Conservation (phyloP, 2,888 invertebrate species). For the Girardia tigrina region DNA sequence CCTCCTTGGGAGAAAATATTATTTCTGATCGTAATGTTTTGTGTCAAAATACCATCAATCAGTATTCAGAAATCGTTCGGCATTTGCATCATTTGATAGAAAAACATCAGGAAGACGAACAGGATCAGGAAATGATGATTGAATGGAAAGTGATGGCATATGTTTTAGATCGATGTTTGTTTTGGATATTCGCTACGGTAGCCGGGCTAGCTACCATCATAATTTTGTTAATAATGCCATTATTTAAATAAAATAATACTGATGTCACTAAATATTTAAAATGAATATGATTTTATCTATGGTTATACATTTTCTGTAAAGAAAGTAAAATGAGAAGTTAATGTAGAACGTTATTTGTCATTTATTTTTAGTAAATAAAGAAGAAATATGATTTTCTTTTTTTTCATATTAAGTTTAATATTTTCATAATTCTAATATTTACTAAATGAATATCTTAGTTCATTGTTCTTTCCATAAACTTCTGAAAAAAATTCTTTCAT, state of each 20-base stretch:
- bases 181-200: conserved; percentile 47
- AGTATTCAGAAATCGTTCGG: conserved; percentile 42
- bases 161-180: conserved; percentile 47
- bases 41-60: conserved; percentile 24
- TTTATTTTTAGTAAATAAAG: no score
- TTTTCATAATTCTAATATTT: no score
- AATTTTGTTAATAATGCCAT: conserved; percentile 47
- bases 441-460: no score
- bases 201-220: conserved; percentile 44
- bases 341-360: no score
- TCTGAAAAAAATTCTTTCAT: no score
- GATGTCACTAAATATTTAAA: no score
- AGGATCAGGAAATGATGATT: conserved; percentile 44
- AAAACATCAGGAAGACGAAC: conserved; percentile 43
- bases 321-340: no score
- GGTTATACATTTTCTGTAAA: no score
- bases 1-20: not conserved
- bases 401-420: no score
- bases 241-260: conserved; percentile 38
- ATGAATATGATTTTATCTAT: no score
- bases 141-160: conserved; percentile 50
- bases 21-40: not conserved
- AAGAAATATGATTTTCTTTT: no score
- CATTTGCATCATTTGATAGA: conserved; percentile 43
- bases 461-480: no score